phyloP scores from a whole-genome alignment of 2,113 vertebrate genomes.

The Bostrychus sinensis region DNA sequence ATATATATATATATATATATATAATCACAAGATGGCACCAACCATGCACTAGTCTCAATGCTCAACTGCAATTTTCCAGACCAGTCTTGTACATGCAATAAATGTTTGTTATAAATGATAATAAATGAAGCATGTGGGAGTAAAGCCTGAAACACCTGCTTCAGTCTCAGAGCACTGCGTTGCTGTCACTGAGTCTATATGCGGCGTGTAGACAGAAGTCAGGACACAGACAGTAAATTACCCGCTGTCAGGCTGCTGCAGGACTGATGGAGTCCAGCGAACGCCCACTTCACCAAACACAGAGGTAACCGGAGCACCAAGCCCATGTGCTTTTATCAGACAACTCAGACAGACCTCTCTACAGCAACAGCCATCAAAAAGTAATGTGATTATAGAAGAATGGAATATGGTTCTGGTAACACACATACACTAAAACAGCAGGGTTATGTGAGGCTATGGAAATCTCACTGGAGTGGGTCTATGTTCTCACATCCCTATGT shows the following conservation, averaged over 20 bases:
- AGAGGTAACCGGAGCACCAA: background rate
- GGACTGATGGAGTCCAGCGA: conserved; percentile 4
- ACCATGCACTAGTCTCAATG: conserved; percentile 7
- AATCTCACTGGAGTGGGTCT: no score
- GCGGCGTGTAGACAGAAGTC: conserved; percentile 5
- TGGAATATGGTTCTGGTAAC: conserved; percentile 34
- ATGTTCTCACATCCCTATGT: no score
- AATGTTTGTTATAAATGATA: conserved; percentile 24
- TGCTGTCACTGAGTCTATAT: conserved; percentile 2
- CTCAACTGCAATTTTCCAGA: background rate
- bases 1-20: no score
- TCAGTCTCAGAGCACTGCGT: background rate
- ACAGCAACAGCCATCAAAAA: no score
- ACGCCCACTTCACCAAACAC: background rate
- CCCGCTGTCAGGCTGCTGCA: conserved; percentile 18
- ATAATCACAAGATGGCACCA: no score
- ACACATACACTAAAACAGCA: no score
- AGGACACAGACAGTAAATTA: conserved; percentile 13
- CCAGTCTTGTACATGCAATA: background rate
- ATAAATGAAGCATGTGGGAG: conserved; percentile 22
- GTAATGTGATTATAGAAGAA: no score
- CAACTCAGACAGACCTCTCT: no score
- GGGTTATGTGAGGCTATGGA: no score
- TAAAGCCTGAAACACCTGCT: conserved; percentile 29
- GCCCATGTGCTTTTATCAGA: conserved; percentile 9